A percentile compares a stretch with the other conserved stretches of the same genome.
Evolutionary conservation across 64 coral and sea anemone genomes (phyloP).

Genomic region (Pocillopora damicornis): DNA sequence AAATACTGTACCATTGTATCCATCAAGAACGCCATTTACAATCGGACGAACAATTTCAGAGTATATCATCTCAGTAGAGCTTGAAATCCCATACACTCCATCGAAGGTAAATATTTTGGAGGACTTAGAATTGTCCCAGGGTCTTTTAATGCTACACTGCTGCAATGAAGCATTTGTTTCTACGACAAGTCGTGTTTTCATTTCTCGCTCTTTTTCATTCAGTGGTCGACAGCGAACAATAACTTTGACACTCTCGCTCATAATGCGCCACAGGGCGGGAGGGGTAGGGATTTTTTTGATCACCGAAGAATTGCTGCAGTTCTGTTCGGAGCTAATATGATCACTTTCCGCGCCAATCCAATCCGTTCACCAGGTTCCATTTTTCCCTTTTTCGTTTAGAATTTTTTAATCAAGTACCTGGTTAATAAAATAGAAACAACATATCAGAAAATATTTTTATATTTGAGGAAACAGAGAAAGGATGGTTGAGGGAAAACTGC

Average conservation of each 20-base stretch:
- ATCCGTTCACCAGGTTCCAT: too few relatives aligned
- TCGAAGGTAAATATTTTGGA: slow-evolving; percentile 78
- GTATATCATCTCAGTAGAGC: slow-evolving; percentile 78
- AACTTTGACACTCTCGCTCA: slow-evolving; percentile 90
- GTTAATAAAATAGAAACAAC: too few relatives aligned
- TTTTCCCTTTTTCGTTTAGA: too few relatives aligned
- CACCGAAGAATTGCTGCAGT: too few relatives aligned
- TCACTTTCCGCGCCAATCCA: too few relatives aligned
- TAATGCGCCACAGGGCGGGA: neutral
- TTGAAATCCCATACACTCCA: slow-evolving; percentile 66
- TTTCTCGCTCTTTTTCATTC: slow-evolving; percentile 63
- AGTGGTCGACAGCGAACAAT: slow-evolving; percentile 86
- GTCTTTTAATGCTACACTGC: slow-evolving; percentile 63
- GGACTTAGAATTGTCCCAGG: slow-evolving; percentile 18
- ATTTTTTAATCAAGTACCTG: too few relatives aligned
- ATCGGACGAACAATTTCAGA: slow-evolving; percentile 82
- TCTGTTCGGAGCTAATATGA: too few relatives aligned
- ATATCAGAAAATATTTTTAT: too few relatives aligned
- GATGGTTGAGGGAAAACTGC: too few relatives aligned
- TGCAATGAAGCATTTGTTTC: slow-evolving; percentile 46
- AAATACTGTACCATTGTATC: slow-evolving; percentile 90
- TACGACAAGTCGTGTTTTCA: slow-evolving; percentile 66
- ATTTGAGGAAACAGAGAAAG: too few relatives aligned
- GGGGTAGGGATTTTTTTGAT: neutral
- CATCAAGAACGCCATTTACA: slow-evolving; percentile 78